These are phyloP conservation scores for Eulemur macaco DNA, from an alignment of 2,113 vertebrate species.

Conservation along the genomic window DNA sequence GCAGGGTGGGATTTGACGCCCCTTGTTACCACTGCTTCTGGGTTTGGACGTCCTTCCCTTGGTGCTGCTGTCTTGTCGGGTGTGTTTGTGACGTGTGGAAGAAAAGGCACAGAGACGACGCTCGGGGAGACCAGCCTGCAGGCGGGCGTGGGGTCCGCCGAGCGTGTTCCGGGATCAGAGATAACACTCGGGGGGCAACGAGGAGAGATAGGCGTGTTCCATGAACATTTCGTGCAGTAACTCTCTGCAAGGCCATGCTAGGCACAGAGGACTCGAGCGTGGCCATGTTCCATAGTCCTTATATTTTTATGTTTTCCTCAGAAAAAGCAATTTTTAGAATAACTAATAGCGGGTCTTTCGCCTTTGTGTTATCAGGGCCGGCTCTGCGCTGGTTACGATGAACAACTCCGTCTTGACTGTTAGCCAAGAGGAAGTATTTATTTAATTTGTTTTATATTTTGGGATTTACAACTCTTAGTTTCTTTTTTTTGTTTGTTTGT, in stretches of 20 bases:
- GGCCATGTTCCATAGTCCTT: fast-evolving
- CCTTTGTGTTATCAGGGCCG: neutral
- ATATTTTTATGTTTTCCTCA: neutral
- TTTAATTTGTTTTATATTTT: neutral
- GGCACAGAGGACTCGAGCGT: fast-evolving
- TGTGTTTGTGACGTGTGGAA: neutral
- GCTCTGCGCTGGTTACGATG: fast-evolving
- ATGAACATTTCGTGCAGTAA: neutral
- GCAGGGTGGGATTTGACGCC: neutral
- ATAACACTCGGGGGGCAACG: fast-evolving
- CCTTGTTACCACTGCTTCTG: fast-evolving
- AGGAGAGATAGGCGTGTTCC: neutral
- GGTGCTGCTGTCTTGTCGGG: neutral
- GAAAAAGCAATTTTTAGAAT: neutral
- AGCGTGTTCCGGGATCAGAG: too few relatives aligned
- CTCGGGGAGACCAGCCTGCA: neutral
- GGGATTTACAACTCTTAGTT: neutral
- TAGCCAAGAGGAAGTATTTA: neutral
- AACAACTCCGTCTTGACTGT: neutral
- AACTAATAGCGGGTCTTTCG: neutral
- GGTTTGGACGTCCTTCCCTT: neutral
- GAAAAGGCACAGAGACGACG: neutral
- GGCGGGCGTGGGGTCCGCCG: too few relatives aligned
- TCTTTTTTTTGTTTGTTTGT: too few relatives aligned
- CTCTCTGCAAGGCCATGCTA: neutral